Evolutionary conservation across 2,888 invertebrate species (phyloP), one percentile per base, ranked within the genome.

Genomic region (Minunthozetes semirufus): DNA sequence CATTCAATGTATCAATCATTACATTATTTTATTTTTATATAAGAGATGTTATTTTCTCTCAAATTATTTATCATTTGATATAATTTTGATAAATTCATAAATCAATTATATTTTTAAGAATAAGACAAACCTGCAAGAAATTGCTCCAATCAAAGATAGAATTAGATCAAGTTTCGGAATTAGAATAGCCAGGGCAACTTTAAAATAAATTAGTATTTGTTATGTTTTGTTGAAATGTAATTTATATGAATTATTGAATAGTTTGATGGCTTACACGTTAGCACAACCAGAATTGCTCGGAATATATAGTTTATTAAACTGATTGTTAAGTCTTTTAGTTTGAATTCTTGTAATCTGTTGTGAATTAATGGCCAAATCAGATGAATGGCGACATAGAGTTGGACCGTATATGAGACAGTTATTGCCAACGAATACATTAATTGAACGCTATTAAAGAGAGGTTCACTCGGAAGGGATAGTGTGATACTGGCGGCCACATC

Each of bases 81-180:
- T 27, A 3, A 72, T n/a, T 59, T 72, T 13, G n/a, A n/a, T n/a
- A n/a, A n/a, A n/a, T n/a, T n/a, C n/a, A n/a, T n/a, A n/a, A n/a
- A n/a, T n/a, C n/a, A n/a, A 5, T 3, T 33, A 8, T 8, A 33
- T 5, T 5, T 5, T 33, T 3, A 13, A 17, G 17, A 25, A 42
- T 3, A 48, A 33, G 17, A 46, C 38, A 29, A 29, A 74, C 50
- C 53, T 75, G 33, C 63, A 19, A 19, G 38, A 38, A 1, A 66
- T 29, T 2, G 63, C 63, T 9, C 63, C 63, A 8, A 66, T 38
- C 19, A 66, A 27, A 8, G 63, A 53, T n/a, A 75, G 72, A 59
- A 75, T 38, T n/a, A 75, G 27, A 25, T 75, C 75, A 1, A 75
- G 42, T 63, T 53, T 59, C 17, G 75, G 75, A 48, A 75, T 75